These are phyloP conservation scores for Dynastes grantii DNA, from an alignment of 2,888 invertebrate species.

Conservation along the genomic window DNA sequence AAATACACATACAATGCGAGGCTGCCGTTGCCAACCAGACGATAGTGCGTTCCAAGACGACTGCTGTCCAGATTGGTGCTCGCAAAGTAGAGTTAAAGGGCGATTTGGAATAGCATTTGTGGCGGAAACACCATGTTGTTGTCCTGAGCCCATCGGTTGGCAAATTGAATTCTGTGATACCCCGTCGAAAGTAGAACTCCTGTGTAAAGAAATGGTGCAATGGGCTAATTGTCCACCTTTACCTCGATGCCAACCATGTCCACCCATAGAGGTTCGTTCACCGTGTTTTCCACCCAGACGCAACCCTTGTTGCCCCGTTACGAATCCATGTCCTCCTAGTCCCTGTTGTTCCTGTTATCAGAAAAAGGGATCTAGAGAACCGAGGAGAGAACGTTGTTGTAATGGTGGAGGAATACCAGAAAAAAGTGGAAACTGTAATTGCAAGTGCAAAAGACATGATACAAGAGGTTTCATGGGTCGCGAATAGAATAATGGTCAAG, in stretches of 20 bases:
- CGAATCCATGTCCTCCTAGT: constrained; percentile 53
- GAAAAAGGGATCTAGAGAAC: too few species aligned
- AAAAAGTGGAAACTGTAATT: constrained; percentile 16
- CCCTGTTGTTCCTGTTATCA: too few species aligned
- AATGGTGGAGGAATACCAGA: not conserved
- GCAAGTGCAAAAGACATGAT: constrained; percentile 32
- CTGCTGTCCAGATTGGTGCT: constrained; percentile 50
- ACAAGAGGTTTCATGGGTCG: constrained; percentile 21
- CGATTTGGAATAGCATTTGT: constrained; percentile 67
- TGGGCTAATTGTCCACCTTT: constrained; percentile 66
- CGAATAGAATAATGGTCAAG: not conserved
- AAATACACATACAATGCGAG: constrained; percentile 44
- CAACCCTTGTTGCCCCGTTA: constrained; percentile 56
- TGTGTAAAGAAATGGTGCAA: constrained; percentile 64
- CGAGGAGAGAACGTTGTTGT: not conserved
- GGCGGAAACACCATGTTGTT: constrained; percentile 62
- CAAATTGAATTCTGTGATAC: constrained; percentile 67
- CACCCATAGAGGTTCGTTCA: constrained; percentile 54
- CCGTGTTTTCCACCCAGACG: constrained; percentile 55
- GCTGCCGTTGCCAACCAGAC: constrained; percentile 45
- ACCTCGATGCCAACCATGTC: constrained; percentile 56
- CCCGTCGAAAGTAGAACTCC: constrained; percentile 63
- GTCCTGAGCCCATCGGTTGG: constrained; percentile 65
- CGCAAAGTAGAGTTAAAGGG: constrained; percentile 60
- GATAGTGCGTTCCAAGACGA: constrained; percentile 42